Evolutionary conservation across 2,113 vertebrate genomes (phyloP).

Genomic region (Ceyx melanurus): DNA sequence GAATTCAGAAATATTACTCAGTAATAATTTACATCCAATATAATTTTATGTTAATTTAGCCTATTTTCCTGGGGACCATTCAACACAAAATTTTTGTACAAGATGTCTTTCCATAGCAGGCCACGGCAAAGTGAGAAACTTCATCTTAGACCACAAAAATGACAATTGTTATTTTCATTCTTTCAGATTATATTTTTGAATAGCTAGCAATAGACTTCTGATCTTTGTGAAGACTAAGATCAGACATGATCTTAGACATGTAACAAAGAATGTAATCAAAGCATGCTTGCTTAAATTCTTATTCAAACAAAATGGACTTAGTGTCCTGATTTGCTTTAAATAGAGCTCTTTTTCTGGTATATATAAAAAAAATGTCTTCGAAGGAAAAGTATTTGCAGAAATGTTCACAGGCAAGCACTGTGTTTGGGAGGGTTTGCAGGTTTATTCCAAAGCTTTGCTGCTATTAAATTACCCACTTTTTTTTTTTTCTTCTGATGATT

Average conservation of each 20-base stretch:
- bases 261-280: constrained; percentile 53
- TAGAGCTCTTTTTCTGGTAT: neutral
- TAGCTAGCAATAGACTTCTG: constrained; percentile 39
- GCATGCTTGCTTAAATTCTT: constrained; percentile 43
- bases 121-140: constrained; percentile 16
- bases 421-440: neutral
- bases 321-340: constrained; percentile 5
- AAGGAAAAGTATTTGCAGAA: neutral
- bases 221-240: constrained; percentile 36
- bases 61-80: constrained; percentile 21
- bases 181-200: constrained; percentile 52
- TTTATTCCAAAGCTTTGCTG: neutral
- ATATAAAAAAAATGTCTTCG: neutral
- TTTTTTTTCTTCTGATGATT: neutral
- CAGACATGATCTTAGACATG: neutral
- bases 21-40: constrained; percentile 81
- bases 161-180: constrained; percentile 1
- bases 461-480: neutral
- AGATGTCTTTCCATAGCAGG: constrained; percentile 18
- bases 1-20: constrained; percentile 72
- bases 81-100: neutral
- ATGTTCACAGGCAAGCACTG: neutral
- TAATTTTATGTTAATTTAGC: constrained; percentile 66
- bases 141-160: neutral
- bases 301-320: neutral